Percentiles rank a stretch among this genome's conserved stretches.
Conservation (phyloP, 2,113 vertebrate species). For the Zosterops lateralis region DNA sequence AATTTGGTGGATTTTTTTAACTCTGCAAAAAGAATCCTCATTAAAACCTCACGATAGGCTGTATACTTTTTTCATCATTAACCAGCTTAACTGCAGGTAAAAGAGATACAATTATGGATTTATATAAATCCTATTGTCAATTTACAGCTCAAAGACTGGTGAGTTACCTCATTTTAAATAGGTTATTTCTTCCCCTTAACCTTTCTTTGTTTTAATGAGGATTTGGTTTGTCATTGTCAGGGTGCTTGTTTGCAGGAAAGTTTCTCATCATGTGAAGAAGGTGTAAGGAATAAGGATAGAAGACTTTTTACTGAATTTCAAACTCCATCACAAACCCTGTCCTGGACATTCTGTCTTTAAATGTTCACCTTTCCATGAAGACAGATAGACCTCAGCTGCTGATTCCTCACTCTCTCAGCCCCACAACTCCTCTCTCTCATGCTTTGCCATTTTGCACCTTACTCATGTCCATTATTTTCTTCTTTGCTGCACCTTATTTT, state of each 20-base stretch:
- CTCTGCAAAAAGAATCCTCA: constrained; percentile 92
- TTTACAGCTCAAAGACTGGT: constrained; percentile 90
- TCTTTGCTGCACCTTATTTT: neutral
- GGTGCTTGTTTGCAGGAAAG: constrained; percentile 72
- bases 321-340: neutral
- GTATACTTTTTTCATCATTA: constrained; percentile 93
- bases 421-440: neutral
- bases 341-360: constrained; percentile 13
- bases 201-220: constrained; percentile 92
- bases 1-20: constrained; percentile 97
- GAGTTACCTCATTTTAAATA: constrained; percentile 84
- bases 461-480: neutral
- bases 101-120: constrained; percentile 96
- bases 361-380: neutral
- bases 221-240: constrained; percentile 78
- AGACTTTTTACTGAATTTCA: constrained; percentile 56
- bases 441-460: neutral
- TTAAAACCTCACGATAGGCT: constrained; percentile 88
- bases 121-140: constrained; percentile 96
- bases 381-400: neutral
- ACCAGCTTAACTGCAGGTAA: constrained; percentile 89
- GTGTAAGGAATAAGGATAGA: constrained; percentile 37
- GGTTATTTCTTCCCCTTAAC: constrained; percentile 83
- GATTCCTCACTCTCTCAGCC: neutral
- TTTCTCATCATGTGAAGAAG: constrained; percentile 67